Conservation (phyloP, 2,797 vertebrate genomes). For the Pangasius sanitwongsei region DNA sequence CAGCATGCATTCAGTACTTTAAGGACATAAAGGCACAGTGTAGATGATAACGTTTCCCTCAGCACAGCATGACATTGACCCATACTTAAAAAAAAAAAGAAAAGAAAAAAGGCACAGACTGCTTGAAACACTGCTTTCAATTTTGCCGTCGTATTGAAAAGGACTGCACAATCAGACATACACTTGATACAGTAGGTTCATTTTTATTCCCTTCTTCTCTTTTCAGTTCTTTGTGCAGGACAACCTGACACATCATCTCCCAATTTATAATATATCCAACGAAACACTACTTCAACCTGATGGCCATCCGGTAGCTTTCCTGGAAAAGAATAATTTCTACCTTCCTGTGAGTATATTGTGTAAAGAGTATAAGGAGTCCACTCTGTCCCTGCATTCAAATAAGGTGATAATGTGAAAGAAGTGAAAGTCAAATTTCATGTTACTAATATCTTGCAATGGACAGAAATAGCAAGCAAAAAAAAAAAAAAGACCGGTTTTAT, state of each 20-base stretch:
- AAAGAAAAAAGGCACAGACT: not conserved
- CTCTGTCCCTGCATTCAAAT: not conserved
- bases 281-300: constrained; percentile 73
- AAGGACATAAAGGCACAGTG: not conserved
- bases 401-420: no score
- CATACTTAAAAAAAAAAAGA: not conserved
- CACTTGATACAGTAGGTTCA: no score
- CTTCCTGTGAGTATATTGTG: constrained; percentile 86
- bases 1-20: not conserved
- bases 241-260: constrained; percentile 64
- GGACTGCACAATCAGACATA: not conserved
- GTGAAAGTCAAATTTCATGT: not conserved
- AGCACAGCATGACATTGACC: not conserved
- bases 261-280: constrained; percentile 85
- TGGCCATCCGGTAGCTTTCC: constrained; percentile 73
- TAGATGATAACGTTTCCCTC: not conserved
- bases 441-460: not conserved
- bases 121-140: not conserved
- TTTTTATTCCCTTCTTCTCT: constrained; percentile 27
- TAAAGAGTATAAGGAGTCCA: not conserved
- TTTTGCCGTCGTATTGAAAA: not conserved
- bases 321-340: constrained; percentile 88
- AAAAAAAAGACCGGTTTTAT: not conserved
- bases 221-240: constrained; percentile 91
- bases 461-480: not conserved